Conservation (phyloP, 2,888 invertebrate species). For the Protophormia terraenovae region DNA sequence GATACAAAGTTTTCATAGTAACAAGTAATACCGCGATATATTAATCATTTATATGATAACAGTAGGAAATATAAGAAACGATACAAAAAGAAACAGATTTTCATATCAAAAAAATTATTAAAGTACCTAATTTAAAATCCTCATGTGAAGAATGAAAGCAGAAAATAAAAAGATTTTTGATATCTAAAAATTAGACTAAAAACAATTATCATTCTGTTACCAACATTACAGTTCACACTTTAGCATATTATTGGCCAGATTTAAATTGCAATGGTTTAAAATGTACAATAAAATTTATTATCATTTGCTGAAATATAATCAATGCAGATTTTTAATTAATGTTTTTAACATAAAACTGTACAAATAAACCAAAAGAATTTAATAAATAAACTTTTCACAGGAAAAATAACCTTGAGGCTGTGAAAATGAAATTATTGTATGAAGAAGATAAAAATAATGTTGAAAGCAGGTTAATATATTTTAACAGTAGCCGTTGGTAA, state of each 20-base stretch:
- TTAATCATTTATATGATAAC: background rate
- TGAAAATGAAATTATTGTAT: slow-evolving; percentile 30
- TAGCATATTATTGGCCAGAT: slow-evolving; percentile 1
- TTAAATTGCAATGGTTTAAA: slow-evolving; percentile 31
- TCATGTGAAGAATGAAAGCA: too few relatives aligned
- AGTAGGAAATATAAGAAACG: background rate
- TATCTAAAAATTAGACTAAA: too few relatives aligned
- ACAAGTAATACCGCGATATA: background rate
- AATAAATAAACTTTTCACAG: background rate
- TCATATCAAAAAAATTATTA: too few relatives aligned
- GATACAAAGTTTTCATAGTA: background rate
- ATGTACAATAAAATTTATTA: slow-evolving; percentile 38
- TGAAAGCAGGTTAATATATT: background rate
- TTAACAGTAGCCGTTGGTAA: background rate
- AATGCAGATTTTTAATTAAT: slow-evolving; percentile 54
- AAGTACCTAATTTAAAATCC: too few relatives aligned
- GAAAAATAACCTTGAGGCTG: slow-evolving; percentile 38
- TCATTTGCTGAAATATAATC: slow-evolving; percentile 59
- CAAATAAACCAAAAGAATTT: background rate
- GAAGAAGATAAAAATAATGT: background rate
- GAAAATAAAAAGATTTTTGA: too few relatives aligned
- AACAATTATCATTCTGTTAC: background rate
- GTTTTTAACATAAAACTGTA: slow-evolving; percentile 1
- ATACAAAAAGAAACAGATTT: too few relatives aligned
- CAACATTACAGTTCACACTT: background rate